A percentile compares a stretch with the other conserved stretches of the same genome.
Conservation (phyloP, 2,797 vertebrate genomes). For the Microhierax caerulescens region DNA sequence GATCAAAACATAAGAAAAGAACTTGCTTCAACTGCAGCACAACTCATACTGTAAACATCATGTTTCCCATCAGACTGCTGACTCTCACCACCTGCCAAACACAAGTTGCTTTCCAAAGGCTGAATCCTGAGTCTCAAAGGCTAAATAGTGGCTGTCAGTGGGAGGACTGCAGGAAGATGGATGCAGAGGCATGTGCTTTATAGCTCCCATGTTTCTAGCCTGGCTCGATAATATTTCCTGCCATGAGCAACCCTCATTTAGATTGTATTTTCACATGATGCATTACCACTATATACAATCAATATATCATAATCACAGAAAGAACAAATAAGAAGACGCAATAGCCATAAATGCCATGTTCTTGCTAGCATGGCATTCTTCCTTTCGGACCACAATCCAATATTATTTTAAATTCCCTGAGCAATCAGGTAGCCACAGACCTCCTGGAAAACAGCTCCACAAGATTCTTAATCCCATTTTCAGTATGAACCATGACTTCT, state of each 20-base stretch:
- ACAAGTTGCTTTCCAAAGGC: neutral
- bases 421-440: neutral
- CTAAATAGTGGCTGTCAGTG: slow-evolving; percentile 10
- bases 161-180: neutral
- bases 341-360: neutral
- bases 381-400: neutral
- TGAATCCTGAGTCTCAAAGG: slow-evolving; percentile 15
- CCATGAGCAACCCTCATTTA: slow-evolving; percentile 5
- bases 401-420: neutral
- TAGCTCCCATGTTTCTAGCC: neutral
- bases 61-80: neutral
- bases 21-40: neutral
- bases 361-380: neutral
- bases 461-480: neutral
- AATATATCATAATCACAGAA: slow-evolving; percentile 18
- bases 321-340: slow-evolving; percentile 15
- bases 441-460: neutral
- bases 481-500: neutral
- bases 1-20: neutral
- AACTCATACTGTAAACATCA: neutral
- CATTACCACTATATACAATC: neutral
- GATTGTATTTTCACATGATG: slow-evolving; percentile 22
- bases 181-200: slow-evolving; percentile 11
- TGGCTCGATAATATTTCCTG: slow-evolving; percentile 1
- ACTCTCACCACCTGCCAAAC: neutral